Evolutionary conservation across 2,113 vertebrate genomes (phyloP), one percentile per base, ranked within the genome.

Genomic region (Mola mola): DNA sequence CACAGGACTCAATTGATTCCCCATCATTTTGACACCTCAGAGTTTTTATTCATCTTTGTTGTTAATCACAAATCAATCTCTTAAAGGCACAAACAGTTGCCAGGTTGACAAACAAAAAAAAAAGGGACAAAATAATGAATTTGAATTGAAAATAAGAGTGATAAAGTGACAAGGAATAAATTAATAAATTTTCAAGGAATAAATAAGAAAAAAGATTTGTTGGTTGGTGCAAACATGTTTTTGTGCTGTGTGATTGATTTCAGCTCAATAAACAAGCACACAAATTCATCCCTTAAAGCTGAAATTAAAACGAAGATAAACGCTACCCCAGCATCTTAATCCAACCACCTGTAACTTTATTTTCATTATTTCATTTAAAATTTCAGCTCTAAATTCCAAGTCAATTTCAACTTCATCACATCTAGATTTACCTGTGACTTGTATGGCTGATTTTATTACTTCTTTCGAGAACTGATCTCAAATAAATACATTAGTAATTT

Each of bases 181-280:
- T 49, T 3, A 50, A 40, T 56, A 31, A 1, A 60, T 66, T 71
- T 15, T 43, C n/a, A 15, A 16, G 6, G 19, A 65, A 64, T 60
- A 51, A 17, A 65, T 60, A 3, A 26, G 55, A 46, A 34, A 47
- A 29, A 29, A 7, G 28, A 11, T 57, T 56, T 43, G 10, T 29
- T 47, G 22, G 3, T 42, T 25, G 15, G 4, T 36, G 21, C 7
- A 3, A 3, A 12, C 8, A 3, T 28, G 17, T 44, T 25, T 5
- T 15, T 37, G 1, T 26, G 49, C 28, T 48, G 4, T 25, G 10
- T 17, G 5, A 13, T 5, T 13, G 13, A 12, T 12, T 15, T 24
- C 9, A 5, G 3, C 15, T 3, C 36, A n/a, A 15, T 13, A 15
- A 5, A 37, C 36, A 37, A 9, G 5, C 9, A 13, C 31, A 34